Percentiles rank a stretch among this genome's conserved stretches.
These are phyloP conservation scores for Dinothrombium tinctorium DNA, from an alignment of 1,140 invertebrate genomes.

Conservation along the genomic window DNA sequence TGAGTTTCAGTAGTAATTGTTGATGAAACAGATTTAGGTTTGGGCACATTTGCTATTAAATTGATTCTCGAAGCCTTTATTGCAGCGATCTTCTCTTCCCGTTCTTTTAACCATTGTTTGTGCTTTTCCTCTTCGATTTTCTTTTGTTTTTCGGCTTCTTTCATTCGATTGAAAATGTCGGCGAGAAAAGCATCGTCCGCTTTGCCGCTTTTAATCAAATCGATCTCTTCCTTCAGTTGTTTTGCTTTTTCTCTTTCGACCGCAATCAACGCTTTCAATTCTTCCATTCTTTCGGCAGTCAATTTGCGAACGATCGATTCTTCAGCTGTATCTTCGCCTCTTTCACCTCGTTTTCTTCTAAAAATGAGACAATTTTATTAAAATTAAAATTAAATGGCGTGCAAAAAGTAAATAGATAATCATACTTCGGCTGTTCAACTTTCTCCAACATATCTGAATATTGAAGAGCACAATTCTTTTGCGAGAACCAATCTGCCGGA, in stretches of 20 bases:
- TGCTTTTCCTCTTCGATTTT: constrained; percentile 35
- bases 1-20: background rate
- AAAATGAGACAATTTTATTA: background rate
- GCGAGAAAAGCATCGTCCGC: constrained; percentile 36
- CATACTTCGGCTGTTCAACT: constrained; percentile 52
- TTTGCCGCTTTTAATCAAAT: constrained; percentile 26
- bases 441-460: constrained; percentile 58
- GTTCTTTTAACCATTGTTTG: constrained; percentile 39
- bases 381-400: background rate
- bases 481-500: constrained; percentile 68
- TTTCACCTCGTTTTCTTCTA: constrained; percentile 43
- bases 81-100: constrained; percentile 26
- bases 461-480: constrained; percentile 70
- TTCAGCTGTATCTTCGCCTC: constrained; percentile 43
- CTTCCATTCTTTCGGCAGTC: constrained; percentile 45
- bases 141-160: constrained; percentile 37
- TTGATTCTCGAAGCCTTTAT: background rate
- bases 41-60: background rate
- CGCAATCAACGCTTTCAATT: constrained; percentile 41
- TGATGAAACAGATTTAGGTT: background rate
- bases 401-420: constrained; percentile 6
- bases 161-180: constrained; percentile 42
- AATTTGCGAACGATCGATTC: constrained; percentile 50
- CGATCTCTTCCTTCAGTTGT: constrained; percentile 36
- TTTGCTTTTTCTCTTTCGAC: constrained; percentile 34